phyloP scores from a whole-genome alignment of 2,888 invertebrate species.

The Eristalinus sepulchralis region DNA sequence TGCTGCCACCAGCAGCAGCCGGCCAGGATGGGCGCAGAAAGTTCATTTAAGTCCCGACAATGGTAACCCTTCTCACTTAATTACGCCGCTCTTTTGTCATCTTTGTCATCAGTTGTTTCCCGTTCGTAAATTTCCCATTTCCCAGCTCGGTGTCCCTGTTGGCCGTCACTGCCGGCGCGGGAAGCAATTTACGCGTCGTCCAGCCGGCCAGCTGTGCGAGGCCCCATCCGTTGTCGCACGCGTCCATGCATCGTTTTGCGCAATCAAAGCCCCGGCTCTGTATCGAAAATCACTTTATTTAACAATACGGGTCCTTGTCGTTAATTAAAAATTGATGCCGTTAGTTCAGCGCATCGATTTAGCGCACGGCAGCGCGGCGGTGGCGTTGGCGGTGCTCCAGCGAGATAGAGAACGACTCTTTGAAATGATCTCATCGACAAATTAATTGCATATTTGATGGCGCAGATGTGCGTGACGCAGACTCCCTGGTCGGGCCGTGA shows the following conservation, averaged over 20 bases:
- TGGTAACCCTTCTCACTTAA: slow-evolving; percentile 55
- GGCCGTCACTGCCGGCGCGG: neutral
- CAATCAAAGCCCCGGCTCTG: slow-evolving; percentile 47
- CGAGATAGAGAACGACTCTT: neutral
- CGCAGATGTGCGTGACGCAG: slow-evolving; percentile 30
- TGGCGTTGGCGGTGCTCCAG: too few species aligned
- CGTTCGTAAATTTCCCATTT: slow-evolving; percentile 32
- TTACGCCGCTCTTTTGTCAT: slow-evolving; percentile 63
- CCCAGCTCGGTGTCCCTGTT: neutral
- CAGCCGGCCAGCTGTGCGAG: slow-evolving; percentile 28
- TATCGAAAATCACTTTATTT: slow-evolving; percentile 57
- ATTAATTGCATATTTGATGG: slow-evolving; percentile 68
- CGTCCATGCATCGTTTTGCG: slow-evolving; percentile 26
- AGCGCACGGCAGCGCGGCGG: neutral
- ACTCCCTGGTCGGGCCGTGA: neutral
- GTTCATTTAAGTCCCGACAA: slow-evolving; percentile 43
- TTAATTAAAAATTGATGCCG: slow-evolving; percentile 27
- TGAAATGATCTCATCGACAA: slow-evolving; percentile 33
- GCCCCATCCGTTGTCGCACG: neutral
- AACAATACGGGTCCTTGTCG: slow-evolving; percentile 34
- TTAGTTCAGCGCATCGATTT: neutral
- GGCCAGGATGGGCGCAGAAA: neutral
- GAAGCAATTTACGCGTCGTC: slow-evolving; percentile 42
- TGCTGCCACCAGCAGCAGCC: neutral
- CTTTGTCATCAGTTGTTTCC: slow-evolving; percentile 57